Base-by-base conservation (phyloP, 1,140 invertebrate genomes). In the Drosophila albomicans region DNA sequence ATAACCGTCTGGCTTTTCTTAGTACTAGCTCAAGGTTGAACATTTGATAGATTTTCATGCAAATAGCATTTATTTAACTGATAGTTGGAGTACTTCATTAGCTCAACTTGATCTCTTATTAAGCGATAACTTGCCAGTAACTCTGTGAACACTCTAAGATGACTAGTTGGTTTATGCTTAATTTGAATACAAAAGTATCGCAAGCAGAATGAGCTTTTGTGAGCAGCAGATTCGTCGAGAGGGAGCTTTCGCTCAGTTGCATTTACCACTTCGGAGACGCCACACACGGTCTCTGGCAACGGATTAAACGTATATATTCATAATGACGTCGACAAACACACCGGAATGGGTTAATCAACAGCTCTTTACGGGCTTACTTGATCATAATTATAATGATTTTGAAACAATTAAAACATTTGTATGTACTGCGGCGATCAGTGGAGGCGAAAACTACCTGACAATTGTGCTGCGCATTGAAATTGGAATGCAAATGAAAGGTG, bases 321-420 rank as follows among this genome's bases (percentile, higher is more conserved):
- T 35, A 43, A 84, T 84, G 81, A 32, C 73, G 20, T 25, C 59
- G 0, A 16, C 15, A 25, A 49, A 43, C 6, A 46, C 56, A 10
- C 92, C 92, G 56, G 25, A 80, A 20, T 94, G 94, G 94, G 68
- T 94, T 43, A 93, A 93, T 73, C 54, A 78, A 45, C 75, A 93
- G 49, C 93, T 93, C 15, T 75, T 93, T 3, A 74, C 93, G 63
- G 92, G 89, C 59, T 62, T 93, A 46, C 65, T 94, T 3, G 86
- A 91, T 38, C 63, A 92, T 3, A 57, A 57, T 43, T 75, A 78
- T n/a, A 77, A 84, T 32, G 63, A 91, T 41, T 91, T 94, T 71
- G 58, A 78, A 30, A 70, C 52, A 0, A 85, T 91, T 3, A 5
- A 67, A 30, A 77, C 65, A n/a, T 82, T 89, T 28, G 48, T 46